phyloP scores from a whole-genome alignment of 2,888 invertebrate genomes.

The Siphonodentalium dalli region DNA sequence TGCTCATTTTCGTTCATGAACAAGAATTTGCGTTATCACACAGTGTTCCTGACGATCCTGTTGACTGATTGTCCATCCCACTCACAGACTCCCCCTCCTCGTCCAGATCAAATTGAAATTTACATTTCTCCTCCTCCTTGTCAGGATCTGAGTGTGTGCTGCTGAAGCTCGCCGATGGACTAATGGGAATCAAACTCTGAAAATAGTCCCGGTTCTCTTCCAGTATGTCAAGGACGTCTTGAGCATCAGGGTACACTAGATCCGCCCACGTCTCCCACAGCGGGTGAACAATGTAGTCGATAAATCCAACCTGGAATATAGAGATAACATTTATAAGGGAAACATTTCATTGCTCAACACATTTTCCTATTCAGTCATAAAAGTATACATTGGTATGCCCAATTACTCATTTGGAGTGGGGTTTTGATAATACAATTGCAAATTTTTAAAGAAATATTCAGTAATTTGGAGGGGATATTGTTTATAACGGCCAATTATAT shows the following conservation, averaged over 20 bases:
- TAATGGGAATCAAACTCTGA: conserved; percentile 89
- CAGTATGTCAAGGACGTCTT: conserved; percentile 94
- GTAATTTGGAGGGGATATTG: no score
- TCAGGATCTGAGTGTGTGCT: conserved; percentile 33
- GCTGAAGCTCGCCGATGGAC: conserved; percentile 70
- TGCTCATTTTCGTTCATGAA: no score
- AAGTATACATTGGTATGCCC: neutral
- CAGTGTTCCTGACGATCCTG: no score
- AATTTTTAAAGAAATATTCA: no score
- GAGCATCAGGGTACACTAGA: conserved; percentile 97
- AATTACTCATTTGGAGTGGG: no score
- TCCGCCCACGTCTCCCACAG: conserved; percentile 99
- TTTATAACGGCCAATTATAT: no score
- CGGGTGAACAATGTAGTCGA: conserved; percentile 99
- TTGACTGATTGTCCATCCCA: neutral
- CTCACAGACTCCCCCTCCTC: conserved; percentile 37
- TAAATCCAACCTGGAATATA: conserved; percentile 84
- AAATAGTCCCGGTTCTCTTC: conserved; percentile 99
- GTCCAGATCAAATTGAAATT: conserved; percentile 51
- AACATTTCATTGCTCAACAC: no score
- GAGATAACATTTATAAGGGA: conserved; percentile 9
- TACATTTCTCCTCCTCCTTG: conserved; percentile 33
- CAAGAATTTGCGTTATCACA: no score
- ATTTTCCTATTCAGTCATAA: neutral
- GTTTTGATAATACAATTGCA: no score